phyloP scores from a whole-genome alignment of 2,888 invertebrate genomes.

The Parnassius smintheus region DNA sequence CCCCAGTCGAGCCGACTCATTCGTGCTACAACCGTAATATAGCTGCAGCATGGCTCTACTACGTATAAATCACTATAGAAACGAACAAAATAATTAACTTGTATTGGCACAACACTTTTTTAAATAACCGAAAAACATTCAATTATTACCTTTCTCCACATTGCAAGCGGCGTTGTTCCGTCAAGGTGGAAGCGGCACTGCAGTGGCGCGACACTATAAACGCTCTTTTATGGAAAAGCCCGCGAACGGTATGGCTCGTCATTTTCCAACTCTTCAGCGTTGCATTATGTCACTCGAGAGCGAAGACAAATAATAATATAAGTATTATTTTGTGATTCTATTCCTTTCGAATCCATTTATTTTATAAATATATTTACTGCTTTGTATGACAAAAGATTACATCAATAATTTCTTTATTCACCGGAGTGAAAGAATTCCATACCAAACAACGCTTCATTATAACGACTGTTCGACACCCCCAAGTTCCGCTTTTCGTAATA shows the following conservation, averaged over 20 bases:
- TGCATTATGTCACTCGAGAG: conserved; percentile 49
- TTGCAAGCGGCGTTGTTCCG: conserved; percentile 53
- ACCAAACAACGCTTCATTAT: conserved; percentile 7
- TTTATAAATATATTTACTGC: conserved; percentile 4
- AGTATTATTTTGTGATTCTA: conserved; percentile 18
- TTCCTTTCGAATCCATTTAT: conserved; percentile 9
- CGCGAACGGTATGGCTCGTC: conserved; percentile 37
- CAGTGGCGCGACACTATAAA: conserved; percentile 52
- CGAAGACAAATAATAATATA: conserved; percentile 16
- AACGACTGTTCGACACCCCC: conserved; percentile 6
- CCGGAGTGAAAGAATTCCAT: background rate
- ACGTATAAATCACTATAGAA: background rate
- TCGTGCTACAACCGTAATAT: too few species aligned
- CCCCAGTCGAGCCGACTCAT: too few species aligned
- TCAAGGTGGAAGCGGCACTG: conserved; percentile 62
- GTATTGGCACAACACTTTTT: background rate
- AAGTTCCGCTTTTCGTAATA: conserved; percentile 24
- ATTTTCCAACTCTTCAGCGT: conserved; percentile 36
- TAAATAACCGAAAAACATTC: conserved; percentile 9
- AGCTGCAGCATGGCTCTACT: too few species aligned
- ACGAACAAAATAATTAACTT: background rate
- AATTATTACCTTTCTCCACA: conserved; percentile 67
- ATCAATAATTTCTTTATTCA: background rate
- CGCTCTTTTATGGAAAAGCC: conserved; percentile 58
- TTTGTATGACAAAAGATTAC: conserved; percentile 15